Conservation (phyloP, 2,797 vertebrate species). For the Microctenopoma steveboyesi region DNA sequence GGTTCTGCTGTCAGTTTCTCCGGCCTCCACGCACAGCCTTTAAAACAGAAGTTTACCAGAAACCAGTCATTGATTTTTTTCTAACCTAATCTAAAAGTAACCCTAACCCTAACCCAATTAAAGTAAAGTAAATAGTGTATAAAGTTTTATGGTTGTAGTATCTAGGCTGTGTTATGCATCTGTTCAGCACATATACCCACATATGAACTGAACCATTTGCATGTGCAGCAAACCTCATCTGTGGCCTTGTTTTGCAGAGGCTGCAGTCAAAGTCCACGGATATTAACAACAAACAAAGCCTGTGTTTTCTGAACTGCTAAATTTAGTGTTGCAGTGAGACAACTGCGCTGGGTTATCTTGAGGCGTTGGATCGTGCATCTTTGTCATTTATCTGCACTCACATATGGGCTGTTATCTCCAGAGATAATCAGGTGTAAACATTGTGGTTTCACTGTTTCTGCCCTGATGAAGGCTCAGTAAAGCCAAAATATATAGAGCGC, state of each 20-base stretch:
- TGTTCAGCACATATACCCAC: constrained; percentile 1
- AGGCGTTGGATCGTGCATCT: no score
- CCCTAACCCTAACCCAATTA: no score
- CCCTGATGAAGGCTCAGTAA: no score
- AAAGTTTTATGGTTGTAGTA: neutral
- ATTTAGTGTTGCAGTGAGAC: constrained; percentile 25
- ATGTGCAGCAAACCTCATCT: constrained; percentile 42
- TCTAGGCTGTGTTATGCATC: neutral
- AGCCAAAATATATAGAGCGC: no score
- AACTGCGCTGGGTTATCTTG: constrained; percentile 18
- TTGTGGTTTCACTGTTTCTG: no score
- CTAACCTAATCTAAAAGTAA: constrained; percentile 14
- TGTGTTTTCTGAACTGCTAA: constrained; percentile 62
- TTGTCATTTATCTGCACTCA: no score
- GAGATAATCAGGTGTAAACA: no score
- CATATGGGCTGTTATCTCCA: no score
- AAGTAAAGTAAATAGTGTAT: neutral
- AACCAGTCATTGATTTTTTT: constrained; percentile 14
- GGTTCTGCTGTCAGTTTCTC: constrained; percentile 12
- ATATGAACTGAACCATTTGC: neutral
- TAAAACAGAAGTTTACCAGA: constrained; percentile 7
- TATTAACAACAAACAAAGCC: constrained; percentile 73
- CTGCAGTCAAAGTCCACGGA: constrained; percentile 70
- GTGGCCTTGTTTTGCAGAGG: constrained; percentile 48
- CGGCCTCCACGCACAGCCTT: constrained; percentile 14